These are phyloP conservation scores for Dasyprocta punctata DNA, from an alignment of 2,113 vertebrate species.

Conservation along the genomic window DNA sequence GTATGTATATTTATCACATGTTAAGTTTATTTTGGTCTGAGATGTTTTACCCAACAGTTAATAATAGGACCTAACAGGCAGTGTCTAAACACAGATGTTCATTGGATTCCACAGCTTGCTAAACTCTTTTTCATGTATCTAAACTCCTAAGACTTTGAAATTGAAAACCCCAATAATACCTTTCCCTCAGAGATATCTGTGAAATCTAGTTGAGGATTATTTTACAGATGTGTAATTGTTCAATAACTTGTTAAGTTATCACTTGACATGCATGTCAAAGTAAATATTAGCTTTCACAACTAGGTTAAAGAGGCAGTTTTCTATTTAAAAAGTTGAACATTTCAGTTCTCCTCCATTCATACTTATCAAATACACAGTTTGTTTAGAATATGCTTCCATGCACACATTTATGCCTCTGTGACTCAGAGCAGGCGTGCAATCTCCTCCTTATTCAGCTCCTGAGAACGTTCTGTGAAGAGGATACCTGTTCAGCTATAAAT, in stretches of 20 bases:
- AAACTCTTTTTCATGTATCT: background rate
- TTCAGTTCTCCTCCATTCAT: background rate
- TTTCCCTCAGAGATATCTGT: background rate
- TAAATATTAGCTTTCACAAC: background rate
- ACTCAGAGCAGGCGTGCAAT: background rate
- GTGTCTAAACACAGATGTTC: background rate
- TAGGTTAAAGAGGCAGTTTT: conserved; percentile 29
- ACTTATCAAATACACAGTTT: conserved; percentile 22
- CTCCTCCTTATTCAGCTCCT: background rate
- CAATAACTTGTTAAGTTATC: conserved; percentile 34
- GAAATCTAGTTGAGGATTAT: conserved; percentile 44
- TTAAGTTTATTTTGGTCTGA: conserved; percentile 36
- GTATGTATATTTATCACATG: background rate
- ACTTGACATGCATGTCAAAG: conserved; percentile 22
- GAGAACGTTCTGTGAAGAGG: background rate
- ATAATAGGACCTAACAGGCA: background rate
- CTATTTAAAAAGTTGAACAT: background rate
- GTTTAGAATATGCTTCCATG: conserved; percentile 40
- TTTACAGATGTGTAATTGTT: conserved; percentile 34
- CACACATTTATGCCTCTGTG: background rate
- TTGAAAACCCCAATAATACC: background rate
- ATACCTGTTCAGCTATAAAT: background rate
- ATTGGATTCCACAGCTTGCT: background rate
- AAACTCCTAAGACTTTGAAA: background rate
- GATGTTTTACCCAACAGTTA: conserved; percentile 28